Evolutionary conservation across 2,888 invertebrate species (phyloP), one percentile per base, ranked within the genome.

Genomic region (Odontocolon sp.): DNA sequence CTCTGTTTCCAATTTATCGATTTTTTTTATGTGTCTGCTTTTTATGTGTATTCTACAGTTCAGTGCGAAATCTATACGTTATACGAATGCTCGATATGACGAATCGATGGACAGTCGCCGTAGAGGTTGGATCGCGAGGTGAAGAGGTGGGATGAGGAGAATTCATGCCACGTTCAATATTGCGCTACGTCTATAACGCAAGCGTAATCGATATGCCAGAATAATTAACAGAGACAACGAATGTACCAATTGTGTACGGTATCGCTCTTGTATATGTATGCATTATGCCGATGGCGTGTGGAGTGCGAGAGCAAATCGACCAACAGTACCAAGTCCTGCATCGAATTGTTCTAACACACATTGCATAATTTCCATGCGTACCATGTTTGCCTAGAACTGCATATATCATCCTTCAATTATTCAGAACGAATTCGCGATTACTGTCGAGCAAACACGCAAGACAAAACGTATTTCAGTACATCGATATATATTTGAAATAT

Each of bases 141-240:
- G 31, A 31, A 52, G 16, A 1, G 54, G 33, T n/a, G n/a, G 18
- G 31, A 31, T 31, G 31, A 31, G 54, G 9, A 50, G 18, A 33
- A 18, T 33, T 16, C 31, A 1, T 9, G 9, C 18, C 16, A 33
- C n/a, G 33, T 33, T 28, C 54, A 54, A 33, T 54, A 54, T 54
- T 54, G 54, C 33, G 31, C 3, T 18, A 18, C 54, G 6, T 54
- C 33, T 18, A 33, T 54, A 31, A 54, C 54, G 54, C 33, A 4
- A 21, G 9, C 11, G 14, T 33, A 14, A 47, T 63, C 45, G 33
- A 47, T 47, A 63, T 23, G 11, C 47, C 45, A 9, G 8, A 63
- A 63, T 36, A 36, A 47, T 57, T 57, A 47, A 47, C 33, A 47
- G 33, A 23, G 23, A 14, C 14, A 47, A 33, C 33, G 21, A 16